Evolutionary conservation across 1,140 invertebrate species (phyloP).

Genomic region (Leptinotarsa defecta): DNA sequence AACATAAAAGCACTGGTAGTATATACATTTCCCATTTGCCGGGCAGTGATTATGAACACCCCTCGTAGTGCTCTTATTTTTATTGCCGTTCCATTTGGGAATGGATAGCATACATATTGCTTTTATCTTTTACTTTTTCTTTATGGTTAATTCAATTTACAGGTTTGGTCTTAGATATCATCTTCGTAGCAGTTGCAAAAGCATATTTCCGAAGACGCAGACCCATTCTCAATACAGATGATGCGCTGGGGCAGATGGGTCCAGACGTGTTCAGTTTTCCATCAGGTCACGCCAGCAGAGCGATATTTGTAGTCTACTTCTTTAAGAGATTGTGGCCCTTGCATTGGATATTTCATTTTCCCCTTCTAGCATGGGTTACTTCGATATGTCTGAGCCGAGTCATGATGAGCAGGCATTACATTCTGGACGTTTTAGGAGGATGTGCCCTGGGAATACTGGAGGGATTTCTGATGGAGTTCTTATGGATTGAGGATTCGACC

Average conservation of each 20-base stretch:
- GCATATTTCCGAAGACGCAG: constrained; percentile 76
- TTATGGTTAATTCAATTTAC: background rate
- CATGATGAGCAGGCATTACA: constrained; percentile 80
- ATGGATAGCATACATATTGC: too few species aligned
- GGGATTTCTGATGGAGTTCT: constrained; percentile 65
- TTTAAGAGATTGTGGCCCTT: constrained; percentile 69
- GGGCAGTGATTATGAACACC: too few species aligned
- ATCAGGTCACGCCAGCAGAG: constrained; percentile 92
- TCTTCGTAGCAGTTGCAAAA: constrained; percentile 83
- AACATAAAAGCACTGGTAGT: too few species aligned
- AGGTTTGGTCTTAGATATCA: constrained; percentile 78
- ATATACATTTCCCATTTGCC: too few species aligned
- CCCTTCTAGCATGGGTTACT: constrained; percentile 75
- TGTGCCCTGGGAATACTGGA: constrained; percentile 75
- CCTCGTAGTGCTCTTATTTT: too few species aligned
- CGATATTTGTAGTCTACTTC: constrained; percentile 76
- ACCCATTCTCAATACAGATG: constrained; percentile 71
- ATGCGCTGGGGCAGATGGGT: constrained; percentile 61
- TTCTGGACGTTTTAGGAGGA: constrained; percentile 84
- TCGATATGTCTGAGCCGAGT: constrained; percentile 79
- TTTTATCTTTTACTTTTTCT: too few species aligned
- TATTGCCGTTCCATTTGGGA: too few species aligned
- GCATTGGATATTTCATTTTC: constrained; percentile 63
- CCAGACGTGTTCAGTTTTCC: constrained; percentile 95
- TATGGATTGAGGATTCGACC: constrained; percentile 69